Conservation (phyloP, 2,113 vertebrate genomes). For the Elachura formosa region DNA sequence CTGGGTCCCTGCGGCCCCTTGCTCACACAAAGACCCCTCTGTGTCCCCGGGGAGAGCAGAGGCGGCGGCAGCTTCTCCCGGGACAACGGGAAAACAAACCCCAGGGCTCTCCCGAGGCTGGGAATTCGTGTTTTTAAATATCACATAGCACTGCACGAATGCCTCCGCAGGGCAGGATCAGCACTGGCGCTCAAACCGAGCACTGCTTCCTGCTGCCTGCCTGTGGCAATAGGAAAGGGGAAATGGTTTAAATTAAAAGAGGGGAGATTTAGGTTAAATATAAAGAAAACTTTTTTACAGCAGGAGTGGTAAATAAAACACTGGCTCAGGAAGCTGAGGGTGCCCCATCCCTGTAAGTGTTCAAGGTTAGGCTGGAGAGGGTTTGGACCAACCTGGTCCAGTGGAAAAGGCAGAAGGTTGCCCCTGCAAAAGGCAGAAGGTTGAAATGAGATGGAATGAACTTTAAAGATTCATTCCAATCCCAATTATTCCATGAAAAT, state of each 20-base stretch:
- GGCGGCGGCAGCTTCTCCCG: not conserved
- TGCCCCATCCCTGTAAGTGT: not conserved
- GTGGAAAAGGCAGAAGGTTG: not conserved
- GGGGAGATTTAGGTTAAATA: not conserved
- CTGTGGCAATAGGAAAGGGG: not conserved
- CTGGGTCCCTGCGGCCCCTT: not conserved
- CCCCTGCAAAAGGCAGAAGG: not conserved
- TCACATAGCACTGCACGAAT: not conserved
- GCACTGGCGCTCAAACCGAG: not conserved
- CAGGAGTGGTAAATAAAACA: not conserved
- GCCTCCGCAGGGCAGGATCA: not conserved
- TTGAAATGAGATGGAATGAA: not conserved
- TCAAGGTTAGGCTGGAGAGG: not conserved
- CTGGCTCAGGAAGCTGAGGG: not conserved
- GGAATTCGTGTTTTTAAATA: not conserved
- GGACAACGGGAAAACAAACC: slow-evolving; percentile 13
- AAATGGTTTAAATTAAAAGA: not conserved
- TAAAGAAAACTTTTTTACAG: not conserved
- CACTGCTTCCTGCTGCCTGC: not conserved
- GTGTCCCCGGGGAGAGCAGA: not conserved
- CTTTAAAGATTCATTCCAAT: not conserved
- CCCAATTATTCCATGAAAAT: not conserved
- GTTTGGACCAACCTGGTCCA: not conserved
- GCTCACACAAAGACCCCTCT: not conserved
- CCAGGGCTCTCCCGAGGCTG: not conserved